A percentile compares a stretch with the other conserved stretches of the same genome.
These are phyloP conservation scores for Schizaphis graminum DNA, from an alignment of 2,888 invertebrate genomes.

Conservation along the genomic window DNA sequence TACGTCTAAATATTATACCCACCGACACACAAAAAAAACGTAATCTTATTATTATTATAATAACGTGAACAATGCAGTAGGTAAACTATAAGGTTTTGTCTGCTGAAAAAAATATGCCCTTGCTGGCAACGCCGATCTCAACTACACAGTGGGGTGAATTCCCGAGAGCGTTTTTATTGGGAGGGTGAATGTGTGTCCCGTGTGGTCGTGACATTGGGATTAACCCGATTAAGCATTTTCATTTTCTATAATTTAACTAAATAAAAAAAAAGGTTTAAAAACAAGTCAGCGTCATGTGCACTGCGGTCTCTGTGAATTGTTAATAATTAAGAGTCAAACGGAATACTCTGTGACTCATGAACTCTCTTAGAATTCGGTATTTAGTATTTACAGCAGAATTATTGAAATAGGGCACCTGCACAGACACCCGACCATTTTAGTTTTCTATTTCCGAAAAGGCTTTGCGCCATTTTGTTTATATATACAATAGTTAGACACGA, in stretches of 20 bases:
- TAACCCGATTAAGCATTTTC: not conserved
- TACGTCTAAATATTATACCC: not conserved
- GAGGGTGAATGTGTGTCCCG: not conserved
- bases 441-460: not conserved
- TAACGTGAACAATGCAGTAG: not conserved
- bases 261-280: not conserved
- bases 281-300: not conserved
- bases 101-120: not conserved
- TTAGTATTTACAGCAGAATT: not conserved
- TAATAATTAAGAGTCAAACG: not conserved
- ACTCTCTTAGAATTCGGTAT: not conserved
- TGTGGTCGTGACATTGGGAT: not conserved
- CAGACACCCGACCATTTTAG: not conserved
- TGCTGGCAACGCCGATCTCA: not conserved
- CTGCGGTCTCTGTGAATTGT: not conserved
- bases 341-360: not conserved
- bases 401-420: not conserved
- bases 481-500: not conserved
- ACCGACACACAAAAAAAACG: not conserved
- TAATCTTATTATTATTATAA: not conserved
- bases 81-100: not conserved
- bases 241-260: not conserved
- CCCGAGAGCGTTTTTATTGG: not conserved
- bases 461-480: not conserved
- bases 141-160: not conserved